A percentile compares a stretch with the other conserved stretches of the same genome.
Conservation (phyloP, 2,113 vertebrate genomes). For the Callaeas wilsoni region DNA sequence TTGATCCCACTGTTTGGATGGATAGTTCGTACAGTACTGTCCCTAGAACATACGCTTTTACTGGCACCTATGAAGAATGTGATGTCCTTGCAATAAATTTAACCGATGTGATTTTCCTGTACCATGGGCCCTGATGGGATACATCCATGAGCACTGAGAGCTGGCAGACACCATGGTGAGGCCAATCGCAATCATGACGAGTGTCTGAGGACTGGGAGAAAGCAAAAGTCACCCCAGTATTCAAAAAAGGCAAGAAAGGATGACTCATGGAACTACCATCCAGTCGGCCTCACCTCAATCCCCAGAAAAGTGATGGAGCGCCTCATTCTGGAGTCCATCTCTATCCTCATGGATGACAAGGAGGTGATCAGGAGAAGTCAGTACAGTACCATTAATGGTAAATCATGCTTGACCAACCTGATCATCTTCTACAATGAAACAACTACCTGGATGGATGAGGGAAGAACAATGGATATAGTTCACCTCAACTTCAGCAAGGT, state of each 20-base stretch:
- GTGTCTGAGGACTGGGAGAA: background rate
- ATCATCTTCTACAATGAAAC: background rate
- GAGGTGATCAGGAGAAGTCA: background rate
- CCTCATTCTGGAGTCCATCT: background rate
- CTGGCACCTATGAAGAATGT: background rate
- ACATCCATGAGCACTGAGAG: too few species aligned
- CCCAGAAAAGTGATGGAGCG: background rate
- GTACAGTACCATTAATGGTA: background rate
- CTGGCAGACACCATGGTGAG: accelerated
- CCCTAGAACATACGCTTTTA: background rate
- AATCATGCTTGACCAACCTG: background rate
- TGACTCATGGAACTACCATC: background rate
- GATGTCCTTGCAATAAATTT: background rate
- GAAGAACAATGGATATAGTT: background rate
- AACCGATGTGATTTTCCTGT: background rate
- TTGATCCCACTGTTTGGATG: background rate
- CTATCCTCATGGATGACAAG: background rate
- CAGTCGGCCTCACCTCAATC: background rate
- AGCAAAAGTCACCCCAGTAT: background rate
- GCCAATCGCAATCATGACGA: background rate
- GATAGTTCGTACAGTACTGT: background rate
- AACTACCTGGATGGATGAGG: background rate
- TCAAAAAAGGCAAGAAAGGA: background rate
- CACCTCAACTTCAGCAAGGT: background rate
- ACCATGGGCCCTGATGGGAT: background rate